Evolutionary conservation across 2,888 invertebrate species (phyloP).

Genomic region (Nemurella pictetii): DNA sequence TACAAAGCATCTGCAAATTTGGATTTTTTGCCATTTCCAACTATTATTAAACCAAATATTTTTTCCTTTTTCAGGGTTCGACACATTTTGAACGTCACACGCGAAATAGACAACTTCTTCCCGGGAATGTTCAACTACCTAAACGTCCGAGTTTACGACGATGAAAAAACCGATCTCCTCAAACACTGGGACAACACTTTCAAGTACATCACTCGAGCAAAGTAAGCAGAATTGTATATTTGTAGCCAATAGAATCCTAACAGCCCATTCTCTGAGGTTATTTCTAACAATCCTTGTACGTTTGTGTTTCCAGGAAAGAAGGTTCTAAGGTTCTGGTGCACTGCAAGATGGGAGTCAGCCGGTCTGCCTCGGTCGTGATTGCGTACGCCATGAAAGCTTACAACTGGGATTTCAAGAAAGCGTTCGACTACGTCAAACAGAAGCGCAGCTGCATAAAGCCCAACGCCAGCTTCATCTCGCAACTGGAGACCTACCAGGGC

Average conservation of each 20-base stretch:
- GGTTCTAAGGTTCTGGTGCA: constrained; percentile 96
- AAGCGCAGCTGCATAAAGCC: constrained; percentile 94
- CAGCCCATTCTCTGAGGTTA: not conserved
- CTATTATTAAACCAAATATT: not conserved
- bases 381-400: constrained; percentile 98
- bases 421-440: constrained; percentile 86
- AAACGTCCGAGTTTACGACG: constrained; percentile 96
- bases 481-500: constrained; percentile 90
- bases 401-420: constrained; percentile 89
- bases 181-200: constrained; percentile 98
- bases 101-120: constrained; percentile 99
- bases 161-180: constrained; percentile 93
- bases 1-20: too few relatives aligned
- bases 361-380: constrained; percentile 97
- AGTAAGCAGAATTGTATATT: constrained; percentile 50
- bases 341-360: constrained; percentile 98
- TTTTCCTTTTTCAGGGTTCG: constrained; percentile 70
- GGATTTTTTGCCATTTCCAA: too few relatives aligned
- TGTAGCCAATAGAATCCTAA: not conserved
- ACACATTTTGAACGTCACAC: constrained; percentile 95
- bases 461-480: constrained; percentile 90
- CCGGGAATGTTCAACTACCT: constrained; percentile 95
- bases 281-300: not conserved
- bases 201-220: constrained; percentile 92
- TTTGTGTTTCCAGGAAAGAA: constrained; percentile 62